A percentile compares a stretch with the other conserved stretches of the same genome.
Evolutionary conservation across 2,113 vertebrate species (phyloP).

Genomic region (Argyrosomus japonicus): DNA sequence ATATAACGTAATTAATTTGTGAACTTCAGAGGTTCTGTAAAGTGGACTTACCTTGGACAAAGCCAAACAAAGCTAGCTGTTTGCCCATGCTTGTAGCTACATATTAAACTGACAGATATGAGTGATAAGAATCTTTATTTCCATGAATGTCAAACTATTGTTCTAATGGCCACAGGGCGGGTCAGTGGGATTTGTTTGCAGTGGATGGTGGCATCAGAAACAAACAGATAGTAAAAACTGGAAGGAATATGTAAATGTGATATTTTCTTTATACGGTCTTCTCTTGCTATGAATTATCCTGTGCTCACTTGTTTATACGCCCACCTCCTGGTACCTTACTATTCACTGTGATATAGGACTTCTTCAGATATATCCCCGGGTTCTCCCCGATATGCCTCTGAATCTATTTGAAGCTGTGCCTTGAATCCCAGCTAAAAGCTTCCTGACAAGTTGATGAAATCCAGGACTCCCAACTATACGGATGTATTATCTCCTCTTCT

Average conservation of each 20-base stretch:
- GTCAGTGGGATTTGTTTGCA: neutral
- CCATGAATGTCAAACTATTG: neutral
- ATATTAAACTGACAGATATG: too few species aligned
- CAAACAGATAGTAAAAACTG: neutral
- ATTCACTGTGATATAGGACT: neutral
- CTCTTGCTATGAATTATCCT: neutral
- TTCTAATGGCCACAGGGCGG: neutral
- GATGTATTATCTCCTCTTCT: neutral
- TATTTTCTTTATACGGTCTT: neutral
- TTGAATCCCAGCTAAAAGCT: neutral
- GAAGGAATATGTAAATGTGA: neutral
- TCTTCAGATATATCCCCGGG: neutral
- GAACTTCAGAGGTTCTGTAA: neutral
- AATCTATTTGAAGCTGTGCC: neutral
- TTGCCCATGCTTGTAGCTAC: neutral
- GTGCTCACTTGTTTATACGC: neutral
- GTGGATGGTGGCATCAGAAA: neutral
- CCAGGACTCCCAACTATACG: neutral
- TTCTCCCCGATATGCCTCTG: neutral
- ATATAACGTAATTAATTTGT: neutral
- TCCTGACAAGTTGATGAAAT: neutral
- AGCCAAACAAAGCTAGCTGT: neutral
- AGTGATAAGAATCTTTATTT: neutral
- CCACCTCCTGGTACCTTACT: neutral
- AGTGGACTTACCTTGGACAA: neutral